phyloP scores from a whole-genome alignment of 2,888 invertebrate species.

The Volucella zonaria region DNA sequence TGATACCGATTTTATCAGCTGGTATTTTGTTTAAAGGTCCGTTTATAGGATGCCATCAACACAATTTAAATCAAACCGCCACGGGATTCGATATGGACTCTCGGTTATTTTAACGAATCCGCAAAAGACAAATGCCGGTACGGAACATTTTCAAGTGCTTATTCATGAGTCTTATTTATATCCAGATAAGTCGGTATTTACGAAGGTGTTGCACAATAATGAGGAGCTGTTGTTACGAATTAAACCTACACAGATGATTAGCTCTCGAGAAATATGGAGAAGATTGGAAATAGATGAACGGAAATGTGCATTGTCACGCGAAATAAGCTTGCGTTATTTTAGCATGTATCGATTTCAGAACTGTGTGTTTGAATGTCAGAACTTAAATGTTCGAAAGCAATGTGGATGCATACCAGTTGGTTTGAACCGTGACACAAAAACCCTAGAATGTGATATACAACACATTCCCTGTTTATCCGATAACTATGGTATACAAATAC shows the following conservation, averaged over 20 bases:
- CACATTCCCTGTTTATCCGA: constrained; percentile 83
- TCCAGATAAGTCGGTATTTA: constrained; percentile 78
- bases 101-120: constrained; percentile 41
- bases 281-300: constrained; percentile 81
- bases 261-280: constrained; percentile 78
- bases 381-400: constrained; percentile 76
- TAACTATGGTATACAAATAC: constrained; percentile 80
- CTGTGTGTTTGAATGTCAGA: constrained; percentile 83
- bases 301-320: constrained; percentile 83
- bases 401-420: constrained; percentile 81
- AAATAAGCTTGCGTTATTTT: constrained; percentile 79
- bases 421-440: constrained; percentile 71
- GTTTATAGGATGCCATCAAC: background rate
- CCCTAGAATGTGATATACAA: constrained; percentile 82
- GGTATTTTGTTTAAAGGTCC: background rate
- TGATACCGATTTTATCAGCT: background rate
- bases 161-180: constrained; percentile 79
- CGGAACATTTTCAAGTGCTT: constrained; percentile 79
- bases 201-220: constrained; percentile 77
- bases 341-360: constrained; percentile 81
- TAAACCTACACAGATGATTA: constrained; percentile 78
- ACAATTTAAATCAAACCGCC: constrained; percentile 17
- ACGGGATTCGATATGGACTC: constrained; percentile 38
- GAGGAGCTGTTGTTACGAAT: constrained; percentile 78
- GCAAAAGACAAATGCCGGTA: constrained; percentile 69